Percentiles rank a stretch among this genome's conserved stretches.
These are phyloP conservation scores for Zenarchopterus dispar DNA, from an alignment of 2,797 vertebrate genomes.

Conservation along the genomic window DNA sequence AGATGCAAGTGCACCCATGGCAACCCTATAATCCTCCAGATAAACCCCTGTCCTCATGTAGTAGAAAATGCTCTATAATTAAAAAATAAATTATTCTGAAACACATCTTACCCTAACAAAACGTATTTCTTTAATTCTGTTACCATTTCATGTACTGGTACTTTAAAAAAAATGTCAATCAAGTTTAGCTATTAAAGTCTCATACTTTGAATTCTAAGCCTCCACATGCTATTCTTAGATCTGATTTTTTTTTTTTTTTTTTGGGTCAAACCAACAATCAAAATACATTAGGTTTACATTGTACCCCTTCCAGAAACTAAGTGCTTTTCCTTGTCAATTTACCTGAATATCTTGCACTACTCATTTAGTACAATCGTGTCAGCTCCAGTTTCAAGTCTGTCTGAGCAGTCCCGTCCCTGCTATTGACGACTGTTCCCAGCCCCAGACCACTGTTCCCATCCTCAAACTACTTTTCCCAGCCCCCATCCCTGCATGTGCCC, in stretches of 20 bases:
- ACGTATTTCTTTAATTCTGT: too few species aligned
- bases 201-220: too few species aligned
- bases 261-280: not conserved
- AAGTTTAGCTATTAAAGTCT: too few species aligned
- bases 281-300: not conserved
- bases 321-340: not conserved
- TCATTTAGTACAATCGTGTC: not conserved
- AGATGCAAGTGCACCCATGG: too few species aligned
- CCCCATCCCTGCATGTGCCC: constrained; percentile 46
- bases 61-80: too few species aligned
- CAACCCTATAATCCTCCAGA: too few species aligned
- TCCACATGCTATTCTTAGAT: not conserved
- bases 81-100: too few species aligned
- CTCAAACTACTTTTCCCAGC: constrained; percentile 27
- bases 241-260: not conserved
- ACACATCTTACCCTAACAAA: too few species aligned
- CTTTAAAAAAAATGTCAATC: too few species aligned
- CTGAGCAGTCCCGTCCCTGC: constrained; percentile 10
- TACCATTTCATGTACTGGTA: too few species aligned
- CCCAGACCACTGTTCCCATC: constrained; percentile 8
- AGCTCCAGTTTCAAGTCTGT: not conserved
- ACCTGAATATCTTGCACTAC: not conserved
- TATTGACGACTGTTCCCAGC: constrained; percentile 42
- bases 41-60: too few species aligned
- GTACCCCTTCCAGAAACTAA: too few species aligned